Base-by-base conservation (phyloP, 2,888 invertebrate genomes). In the Phyllotreta cruciferae region DNA sequence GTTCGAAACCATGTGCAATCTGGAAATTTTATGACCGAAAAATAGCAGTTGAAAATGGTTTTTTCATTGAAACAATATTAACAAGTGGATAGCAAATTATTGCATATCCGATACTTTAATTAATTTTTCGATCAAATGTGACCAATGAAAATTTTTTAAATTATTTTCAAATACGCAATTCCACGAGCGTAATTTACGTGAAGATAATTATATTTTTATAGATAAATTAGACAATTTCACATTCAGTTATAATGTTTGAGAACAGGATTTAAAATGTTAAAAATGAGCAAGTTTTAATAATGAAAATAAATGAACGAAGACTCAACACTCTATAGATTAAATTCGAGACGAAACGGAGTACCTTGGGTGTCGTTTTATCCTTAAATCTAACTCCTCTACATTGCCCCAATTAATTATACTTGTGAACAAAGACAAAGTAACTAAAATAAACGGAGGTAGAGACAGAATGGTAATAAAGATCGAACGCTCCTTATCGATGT, bases 401-500 rank as follows among this genome's bases (percentile, higher is more conserved):
- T 61, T 61, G 54, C 54, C 55, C 60, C 60, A 61, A 61, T 61
- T 61, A 61, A 61, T 54, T 61, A 54, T 54, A 50, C 54, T 61
- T 55, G 54, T 49, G 55, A 55, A 54, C 45, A 61, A 47, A 54
- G 60, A 61, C 39, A 61, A 61, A 61, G 60, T 49, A 55, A 54
- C 60, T 61, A 8, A 55, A 54, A 55, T 54, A 61, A 61, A 61
- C 55, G 54, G 41, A 60, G 60, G 44, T 37, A 54, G 35, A 47
- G 55, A 55, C 47, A 10, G 60, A 61, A 55, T 55, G 41, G 35
- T 55, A 61, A 61, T 61, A 61, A 38, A 61, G 39, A 61, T 55
- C 45, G 41, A 60, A 54, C 54, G 60, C 39, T 53, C 36, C 39
- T 10, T 53, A 39, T 13, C 53, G 11, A 47, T 49, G 35, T 35